These are phyloP conservation scores for Nephrotoma appendiculata DNA, from an alignment of 2,888 invertebrate species.

Conservation along the genomic window DNA sequence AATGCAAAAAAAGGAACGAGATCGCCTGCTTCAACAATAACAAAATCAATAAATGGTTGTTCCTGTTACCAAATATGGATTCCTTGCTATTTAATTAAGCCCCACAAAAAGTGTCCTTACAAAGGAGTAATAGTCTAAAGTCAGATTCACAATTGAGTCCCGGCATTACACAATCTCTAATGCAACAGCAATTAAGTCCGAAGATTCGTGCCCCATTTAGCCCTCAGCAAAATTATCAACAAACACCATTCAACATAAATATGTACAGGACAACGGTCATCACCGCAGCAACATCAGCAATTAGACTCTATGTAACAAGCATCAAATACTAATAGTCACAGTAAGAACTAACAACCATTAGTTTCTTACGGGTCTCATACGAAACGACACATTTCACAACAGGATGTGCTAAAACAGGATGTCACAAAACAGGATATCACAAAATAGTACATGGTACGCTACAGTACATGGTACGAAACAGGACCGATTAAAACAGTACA, in stretches of 20 bases:
- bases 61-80: slow-evolving; percentile 61
- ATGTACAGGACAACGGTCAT: slow-evolving; percentile 28
- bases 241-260: slow-evolving; percentile 21
- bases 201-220: slow-evolving; percentile 30
- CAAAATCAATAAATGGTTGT: slow-evolving; percentile 69
- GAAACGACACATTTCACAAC: no score
- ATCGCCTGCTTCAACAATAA: slow-evolving; percentile 61
- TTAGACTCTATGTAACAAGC: slow-evolving; percentile 4
- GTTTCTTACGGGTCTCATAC: no score
- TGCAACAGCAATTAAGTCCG: slow-evolving; percentile 32
- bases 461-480: no score
- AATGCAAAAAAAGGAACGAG: slow-evolving; percentile 44
- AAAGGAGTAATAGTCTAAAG: slow-evolving; percentile 45
- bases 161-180: slow-evolving; percentile 36
- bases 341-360: no score
- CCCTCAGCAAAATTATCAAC: slow-evolving; percentile 29
- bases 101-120: slow-evolving; percentile 80
- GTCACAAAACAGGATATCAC: no score
- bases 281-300: slow-evolving; percentile 23
- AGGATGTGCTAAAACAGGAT: no score
- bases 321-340: slow-evolving; percentile 18
- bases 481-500: no score
- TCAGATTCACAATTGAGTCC: slow-evolving; percentile 49
- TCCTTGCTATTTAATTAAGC: slow-evolving; percentile 70
- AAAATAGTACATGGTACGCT: no score